A percentile compares a stretch with the other conserved stretches of the same genome.
Evolutionary conservation across 2,113 vertebrate genomes (phyloP).

Genomic region (Pseudorhombus dupliciocellatus): DNA sequence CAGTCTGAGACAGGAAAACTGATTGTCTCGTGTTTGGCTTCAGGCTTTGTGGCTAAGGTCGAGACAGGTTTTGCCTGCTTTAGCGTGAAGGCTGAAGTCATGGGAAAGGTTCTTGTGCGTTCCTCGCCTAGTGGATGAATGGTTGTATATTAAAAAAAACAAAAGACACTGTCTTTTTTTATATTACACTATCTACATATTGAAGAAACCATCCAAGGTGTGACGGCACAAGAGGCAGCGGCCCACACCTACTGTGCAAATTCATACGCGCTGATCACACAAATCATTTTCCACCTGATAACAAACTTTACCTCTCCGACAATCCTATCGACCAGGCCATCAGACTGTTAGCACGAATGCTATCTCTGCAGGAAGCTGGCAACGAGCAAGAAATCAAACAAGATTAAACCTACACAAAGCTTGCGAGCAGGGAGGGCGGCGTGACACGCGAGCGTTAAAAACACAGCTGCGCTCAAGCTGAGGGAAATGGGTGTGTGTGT

Average conservation of each 20-base stretch:
- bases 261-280: not conserved
- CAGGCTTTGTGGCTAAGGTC: no score
- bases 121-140: no score
- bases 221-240: not conserved
- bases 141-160: no score
- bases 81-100: no score
- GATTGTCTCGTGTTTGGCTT: no score
- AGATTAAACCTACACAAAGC: not conserved
- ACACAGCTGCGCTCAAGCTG: not conserved
- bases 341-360: slow-evolving; percentile 19
- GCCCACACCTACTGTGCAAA: not conserved
- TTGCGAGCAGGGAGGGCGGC: not conserved
- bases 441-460: slow-evolving; percentile 6
- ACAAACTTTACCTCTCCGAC: slow-evolving; percentile 1
- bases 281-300: not conserved
- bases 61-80: no score
- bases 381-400: not conserved
- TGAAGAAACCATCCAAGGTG: not conserved
- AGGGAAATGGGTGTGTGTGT: slow-evolving; percentile 1
- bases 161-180: no score
- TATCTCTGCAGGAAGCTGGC: slow-evolving; percentile 30
- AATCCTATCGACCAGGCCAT: not conserved
- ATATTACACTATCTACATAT: not conserved
- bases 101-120: no score
- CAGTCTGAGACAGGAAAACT: no score